These are phyloP conservation scores for Drosophila funebris DNA, from an alignment of 1,140 invertebrate species.

Conservation along the genomic window DNA sequence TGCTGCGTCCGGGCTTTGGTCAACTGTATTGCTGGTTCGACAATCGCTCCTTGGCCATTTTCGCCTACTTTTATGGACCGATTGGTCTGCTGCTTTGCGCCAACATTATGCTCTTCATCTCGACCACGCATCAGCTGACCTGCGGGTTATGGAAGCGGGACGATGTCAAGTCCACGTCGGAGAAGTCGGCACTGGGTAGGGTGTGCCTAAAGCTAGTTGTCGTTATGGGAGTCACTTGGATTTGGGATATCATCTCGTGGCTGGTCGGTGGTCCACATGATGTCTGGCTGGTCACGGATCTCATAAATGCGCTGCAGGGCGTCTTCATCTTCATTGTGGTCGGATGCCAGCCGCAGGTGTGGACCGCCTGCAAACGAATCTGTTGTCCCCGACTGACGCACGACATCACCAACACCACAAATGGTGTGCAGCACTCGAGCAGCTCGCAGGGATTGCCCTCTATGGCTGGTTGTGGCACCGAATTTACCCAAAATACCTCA, in stretches of 20 bases:
- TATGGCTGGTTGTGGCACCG: constrained; percentile 86
- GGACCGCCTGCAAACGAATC: constrained; percentile 88
- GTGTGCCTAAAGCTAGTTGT: constrained; percentile 93
- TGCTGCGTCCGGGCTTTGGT: constrained; percentile 89
- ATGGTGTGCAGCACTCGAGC: constrained; percentile 86
- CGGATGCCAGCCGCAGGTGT: constrained; percentile 93
- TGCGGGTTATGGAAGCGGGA: constrained; percentile 94
- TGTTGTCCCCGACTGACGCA: constrained; percentile 86
- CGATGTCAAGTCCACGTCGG: constrained; percentile 93
- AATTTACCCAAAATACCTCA: constrained; percentile 88
- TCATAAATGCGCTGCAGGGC: constrained; percentile 93
- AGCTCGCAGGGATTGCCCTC: constrained; percentile 91
- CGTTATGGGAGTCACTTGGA: constrained; percentile 94
- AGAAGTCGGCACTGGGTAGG: constrained; percentile 90
- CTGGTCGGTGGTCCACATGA: constrained; percentile 89
- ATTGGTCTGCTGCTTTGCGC: constrained; percentile 90
- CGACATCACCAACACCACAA: constrained; percentile 85
- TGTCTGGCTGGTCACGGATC: constrained; percentile 91
- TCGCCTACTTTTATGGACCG: constrained; percentile 93
- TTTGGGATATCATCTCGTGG: constrained; percentile 91
- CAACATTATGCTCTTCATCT: constrained; percentile 91
- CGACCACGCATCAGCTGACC: constrained; percentile 92
- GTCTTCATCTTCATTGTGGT: constrained; percentile 95
- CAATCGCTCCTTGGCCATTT: constrained; percentile 89
- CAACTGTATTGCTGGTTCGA: constrained; percentile 91